Conservation (phyloP, 1,140 invertebrate genomes). For the Trichomalopsis sarcophagae region DNA sequence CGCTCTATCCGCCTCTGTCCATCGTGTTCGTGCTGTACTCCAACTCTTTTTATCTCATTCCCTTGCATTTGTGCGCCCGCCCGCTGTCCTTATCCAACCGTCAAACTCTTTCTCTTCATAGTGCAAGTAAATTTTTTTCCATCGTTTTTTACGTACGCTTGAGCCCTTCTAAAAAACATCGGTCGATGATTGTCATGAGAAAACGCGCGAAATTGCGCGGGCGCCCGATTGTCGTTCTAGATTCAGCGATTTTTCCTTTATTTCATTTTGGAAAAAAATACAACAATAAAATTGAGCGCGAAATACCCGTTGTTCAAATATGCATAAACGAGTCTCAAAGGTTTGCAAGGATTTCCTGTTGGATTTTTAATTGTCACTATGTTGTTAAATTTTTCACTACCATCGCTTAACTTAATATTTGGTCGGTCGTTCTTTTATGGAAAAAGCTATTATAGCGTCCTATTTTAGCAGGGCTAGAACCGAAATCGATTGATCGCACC, state of each 20-base stretch:
- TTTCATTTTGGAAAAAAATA: slow-evolving; percentile 28
- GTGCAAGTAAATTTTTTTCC: slow-evolving; percentile 1
- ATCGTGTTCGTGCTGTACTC: not conserved
- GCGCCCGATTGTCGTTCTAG: slow-evolving; percentile 37
- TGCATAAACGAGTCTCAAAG: slow-evolving; percentile 47
- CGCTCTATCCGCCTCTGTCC: not conserved
- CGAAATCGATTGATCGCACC: not conserved
- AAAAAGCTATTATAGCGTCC: not conserved
- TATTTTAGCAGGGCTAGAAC: not conserved
- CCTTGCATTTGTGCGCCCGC: not conserved
- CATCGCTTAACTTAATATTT: not conserved
- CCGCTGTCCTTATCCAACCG: slow-evolving; percentile 17
- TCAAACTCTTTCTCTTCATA: not conserved
- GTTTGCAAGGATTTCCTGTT: slow-evolving; percentile 27
- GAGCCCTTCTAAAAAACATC: slow-evolving; percentile 49
- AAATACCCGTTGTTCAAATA: slow-evolving; percentile 43
- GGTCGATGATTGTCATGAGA: slow-evolving; percentile 52
- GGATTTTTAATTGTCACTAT: slow-evolving; percentile 29
- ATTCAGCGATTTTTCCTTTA: slow-evolving; percentile 43
- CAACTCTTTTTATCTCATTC: slow-evolving; percentile 40
- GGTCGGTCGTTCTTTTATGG: not conserved
- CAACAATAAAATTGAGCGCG: slow-evolving; percentile 36
- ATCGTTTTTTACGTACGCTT: slow-evolving; percentile 1
- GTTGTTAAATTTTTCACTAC: slow-evolving; percentile 24
- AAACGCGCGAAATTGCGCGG: slow-evolving; percentile 42